A percentile compares a stretch with the other conserved stretches of the same genome.
These are phyloP conservation scores for Eupleurogrammus muticus DNA, from an alignment of 2,797 vertebrate species.

Conservation along the genomic window DNA sequence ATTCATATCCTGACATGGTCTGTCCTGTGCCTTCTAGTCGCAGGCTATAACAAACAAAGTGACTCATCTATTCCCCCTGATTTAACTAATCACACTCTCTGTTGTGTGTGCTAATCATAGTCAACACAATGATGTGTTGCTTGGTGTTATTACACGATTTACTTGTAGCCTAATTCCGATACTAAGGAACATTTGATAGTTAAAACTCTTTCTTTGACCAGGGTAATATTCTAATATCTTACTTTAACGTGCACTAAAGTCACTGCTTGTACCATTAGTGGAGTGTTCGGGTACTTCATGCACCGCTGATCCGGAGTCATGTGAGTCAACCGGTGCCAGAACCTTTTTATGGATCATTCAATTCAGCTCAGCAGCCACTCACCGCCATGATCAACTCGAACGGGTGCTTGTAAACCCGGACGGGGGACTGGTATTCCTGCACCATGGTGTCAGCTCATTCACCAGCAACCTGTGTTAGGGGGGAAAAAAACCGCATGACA, in stretches of 20 bases:
- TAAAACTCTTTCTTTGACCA: too few relatives aligned
- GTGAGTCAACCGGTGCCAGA: neutral
- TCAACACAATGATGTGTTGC: neutral
- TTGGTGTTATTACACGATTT: too few relatives aligned
- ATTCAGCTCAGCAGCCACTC: conserved; percentile 75
- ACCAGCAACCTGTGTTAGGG: conserved; percentile 6
- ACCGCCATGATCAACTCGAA: conserved; percentile 97
- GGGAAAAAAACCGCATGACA: conserved; percentile 2
- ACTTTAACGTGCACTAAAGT: too few relatives aligned
- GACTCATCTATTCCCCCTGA: conserved; percentile 26
- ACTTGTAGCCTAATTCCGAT: too few relatives aligned
- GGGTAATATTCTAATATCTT: too few relatives aligned
- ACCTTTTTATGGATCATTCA: neutral
- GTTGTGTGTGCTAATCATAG: conserved; percentile 19
- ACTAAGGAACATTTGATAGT: too few relatives aligned
- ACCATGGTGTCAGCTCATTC: conserved; percentile 87
- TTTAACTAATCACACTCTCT: conserved; percentile 30
- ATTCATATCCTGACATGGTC: conserved; percentile 44
- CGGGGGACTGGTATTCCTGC: conserved; percentile 96
- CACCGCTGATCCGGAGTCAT: neutral
- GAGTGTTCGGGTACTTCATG: too few relatives aligned
- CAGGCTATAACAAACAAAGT: conserved; percentile 36
- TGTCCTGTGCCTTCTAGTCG: conserved; percentile 1
- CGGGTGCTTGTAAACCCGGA: conserved; percentile 93
- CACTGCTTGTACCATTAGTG: too few relatives aligned